Evolutionary conservation across 2,888 invertebrate species (phyloP).

Genomic region (Xestia sexstrigata): DNA sequence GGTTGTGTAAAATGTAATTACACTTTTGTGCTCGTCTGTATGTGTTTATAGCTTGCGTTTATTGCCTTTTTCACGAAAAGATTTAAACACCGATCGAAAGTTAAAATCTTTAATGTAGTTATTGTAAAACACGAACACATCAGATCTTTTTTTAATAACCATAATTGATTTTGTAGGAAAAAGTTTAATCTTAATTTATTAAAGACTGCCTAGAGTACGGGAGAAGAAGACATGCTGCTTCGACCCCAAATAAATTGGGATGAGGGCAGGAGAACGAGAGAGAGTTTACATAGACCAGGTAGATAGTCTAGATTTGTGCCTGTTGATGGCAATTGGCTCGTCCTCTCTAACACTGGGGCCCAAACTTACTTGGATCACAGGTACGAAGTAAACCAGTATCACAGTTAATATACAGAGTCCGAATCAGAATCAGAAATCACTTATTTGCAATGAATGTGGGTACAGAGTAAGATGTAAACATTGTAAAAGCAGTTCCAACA

Average conservation of each 20-base stretch:
- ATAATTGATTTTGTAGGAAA: neutral
- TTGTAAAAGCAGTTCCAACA: too few species aligned
- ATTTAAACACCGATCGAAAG: conserved; percentile 51
- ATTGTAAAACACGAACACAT: conserved; percentile 27
- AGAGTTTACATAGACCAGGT: too few species aligned
- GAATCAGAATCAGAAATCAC: too few species aligned
- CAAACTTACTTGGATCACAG: neutral
- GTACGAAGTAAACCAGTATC: neutral
- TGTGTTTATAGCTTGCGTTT: conserved; percentile 25
- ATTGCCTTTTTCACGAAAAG: conserved; percentile 55
- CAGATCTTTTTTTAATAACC: neutral
- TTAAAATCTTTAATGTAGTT: conserved; percentile 31
- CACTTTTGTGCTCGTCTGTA: conserved; percentile 33
- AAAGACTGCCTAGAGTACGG: neutral
- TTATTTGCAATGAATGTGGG: too few species aligned
- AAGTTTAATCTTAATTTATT: neutral
- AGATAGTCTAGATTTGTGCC: too few species aligned
- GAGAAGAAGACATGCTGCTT: neutral
- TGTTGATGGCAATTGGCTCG: neutral
- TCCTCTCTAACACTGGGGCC: neutral
- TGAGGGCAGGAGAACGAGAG: too few species aligned
- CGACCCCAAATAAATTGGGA: neutral
- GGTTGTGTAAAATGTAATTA: neutral
- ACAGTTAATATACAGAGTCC: neutral
- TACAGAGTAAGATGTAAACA: too few species aligned